Evolutionary conservation across 2,888 invertebrate genomes (phyloP).

Genomic region (Microctonus aethiopoides): DNA sequence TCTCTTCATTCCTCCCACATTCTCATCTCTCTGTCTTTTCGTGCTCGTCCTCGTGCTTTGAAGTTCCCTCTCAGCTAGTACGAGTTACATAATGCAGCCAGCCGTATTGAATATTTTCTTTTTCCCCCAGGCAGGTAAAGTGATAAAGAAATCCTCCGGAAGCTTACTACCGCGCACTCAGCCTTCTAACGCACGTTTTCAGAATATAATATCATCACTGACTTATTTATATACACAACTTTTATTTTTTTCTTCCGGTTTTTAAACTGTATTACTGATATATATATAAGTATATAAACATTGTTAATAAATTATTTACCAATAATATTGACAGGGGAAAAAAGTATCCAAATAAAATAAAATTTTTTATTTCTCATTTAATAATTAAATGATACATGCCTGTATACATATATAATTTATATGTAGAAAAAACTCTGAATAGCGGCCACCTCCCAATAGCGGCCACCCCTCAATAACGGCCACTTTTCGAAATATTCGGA

Average conservation of each 20-base stretch:
- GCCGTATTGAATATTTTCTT: conserved; percentile 60
- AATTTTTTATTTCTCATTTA: too few species aligned
- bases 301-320: not conserved
- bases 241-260: not conserved
- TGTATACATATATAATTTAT: too few species aligned
- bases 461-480: too few species aligned
- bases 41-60: not conserved
- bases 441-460: too few species aligned
- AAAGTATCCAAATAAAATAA: not conserved
- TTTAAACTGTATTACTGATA: not conserved
- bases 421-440: too few species aligned
- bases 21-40: too few species aligned
- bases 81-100: conserved; percentile 61
- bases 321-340: too few species aligned
- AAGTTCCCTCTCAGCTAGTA: conserved; percentile 30
- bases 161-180: conserved; percentile 44
- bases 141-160: conserved; percentile 60
- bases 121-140: conserved; percentile 49
- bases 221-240: not conserved
- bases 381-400: too few species aligned
- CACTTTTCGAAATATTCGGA: too few species aligned
- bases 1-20: not conserved
- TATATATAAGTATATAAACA: not conserved
- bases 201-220: conserved; percentile 48
- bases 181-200: conserved; percentile 43